Conservation (phyloP, 1,140 invertebrate species). For the Hestina assimilis region DNA sequence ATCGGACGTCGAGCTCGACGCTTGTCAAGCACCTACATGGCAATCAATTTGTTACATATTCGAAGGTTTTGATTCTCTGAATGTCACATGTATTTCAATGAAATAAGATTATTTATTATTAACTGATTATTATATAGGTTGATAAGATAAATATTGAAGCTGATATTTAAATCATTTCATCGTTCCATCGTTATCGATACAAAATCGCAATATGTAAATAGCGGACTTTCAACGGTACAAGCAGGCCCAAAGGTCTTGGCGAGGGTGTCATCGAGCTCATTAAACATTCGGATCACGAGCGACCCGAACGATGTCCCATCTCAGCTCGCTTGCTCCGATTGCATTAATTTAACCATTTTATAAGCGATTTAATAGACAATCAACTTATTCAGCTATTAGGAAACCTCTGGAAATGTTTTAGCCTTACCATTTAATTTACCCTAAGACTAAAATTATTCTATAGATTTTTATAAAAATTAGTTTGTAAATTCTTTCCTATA, state of each 20-base stretch:
- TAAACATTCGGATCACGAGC: constrained; percentile 70
- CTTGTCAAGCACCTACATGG: constrained; percentile 49
- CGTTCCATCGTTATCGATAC: constrained; percentile 62
- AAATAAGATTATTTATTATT: neutral
- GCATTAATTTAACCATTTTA: constrained; percentile 75
- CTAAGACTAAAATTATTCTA: neutral
- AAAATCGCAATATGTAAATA: constrained; percentile 73
- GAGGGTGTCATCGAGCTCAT: constrained; percentile 56
- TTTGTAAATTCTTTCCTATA: too few relatives aligned
- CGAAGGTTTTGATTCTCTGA: constrained; percentile 66
- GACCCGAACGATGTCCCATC: constrained; percentile 70
- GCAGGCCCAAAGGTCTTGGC: constrained; percentile 37
- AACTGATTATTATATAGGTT: too few relatives aligned
- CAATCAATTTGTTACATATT: constrained; percentile 74
- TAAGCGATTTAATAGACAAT: constrained; percentile 74
- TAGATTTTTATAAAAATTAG: too few relatives aligned
- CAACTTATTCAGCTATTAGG: constrained; percentile 50
- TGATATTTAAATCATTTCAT: constrained; percentile 39
- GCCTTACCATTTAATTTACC: neutral
- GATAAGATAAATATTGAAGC: constrained; percentile 6
- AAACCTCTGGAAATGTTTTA: constrained; percentile 29
- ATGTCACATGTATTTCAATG: constrained; percentile 16
- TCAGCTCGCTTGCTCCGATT: constrained; percentile 65
- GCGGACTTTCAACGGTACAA: constrained; percentile 37
- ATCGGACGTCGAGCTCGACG: constrained; percentile 64